Percentiles rank a stretch among this genome's conserved stretches.
These are phyloP conservation scores for Operophtera brumata DNA, from an alignment of 2,888 invertebrate species.

Conservation along the genomic window DNA sequence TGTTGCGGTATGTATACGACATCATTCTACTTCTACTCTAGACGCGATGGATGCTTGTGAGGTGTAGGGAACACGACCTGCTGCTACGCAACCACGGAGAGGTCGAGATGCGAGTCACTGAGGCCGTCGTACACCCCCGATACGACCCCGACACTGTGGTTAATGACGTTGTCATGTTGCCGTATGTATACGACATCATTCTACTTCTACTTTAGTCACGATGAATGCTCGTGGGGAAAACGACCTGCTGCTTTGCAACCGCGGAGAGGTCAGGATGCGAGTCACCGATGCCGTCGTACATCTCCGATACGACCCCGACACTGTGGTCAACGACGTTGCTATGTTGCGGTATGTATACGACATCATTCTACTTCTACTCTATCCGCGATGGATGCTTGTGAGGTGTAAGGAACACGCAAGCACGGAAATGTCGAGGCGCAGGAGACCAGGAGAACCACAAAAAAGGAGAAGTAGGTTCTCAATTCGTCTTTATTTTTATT, in stretches of 20 bases:
- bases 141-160: constrained; percentile 95
- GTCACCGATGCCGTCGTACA: constrained; percentile 89
- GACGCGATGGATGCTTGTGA: constrained; percentile 85
- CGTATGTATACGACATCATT: constrained; percentile 58
- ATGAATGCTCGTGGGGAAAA: constrained; percentile 90
- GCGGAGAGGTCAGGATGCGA: constrained; percentile 88
- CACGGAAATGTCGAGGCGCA: too few species aligned
- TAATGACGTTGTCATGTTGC: constrained; percentile 94
- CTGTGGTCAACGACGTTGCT: constrained; percentile 96
- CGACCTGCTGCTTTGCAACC: constrained; percentile 87
- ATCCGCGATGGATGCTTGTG: constrained; percentile 88
- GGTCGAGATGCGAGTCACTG: constrained; percentile 86
- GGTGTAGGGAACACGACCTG: constrained; percentile 93
- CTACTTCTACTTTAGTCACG: constrained; percentile 45
- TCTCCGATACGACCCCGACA: constrained; percentile 91
- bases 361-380: too few species aligned
- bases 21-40: too few species aligned
- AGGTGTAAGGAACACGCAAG: constrained; percentile 86
- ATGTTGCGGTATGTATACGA: constrained; percentile 82
- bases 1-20: constrained; percentile 82
- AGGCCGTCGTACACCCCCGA: constrained; percentile 89
- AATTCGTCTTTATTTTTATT: too few species aligned
- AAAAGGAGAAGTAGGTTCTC: too few species aligned
- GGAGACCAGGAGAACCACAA: too few species aligned
- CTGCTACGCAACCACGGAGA: constrained; percentile 87